A percentile compares a stretch with the other conserved stretches of the same genome.
These are phyloP conservation scores for Siphlonurus alternatus DNA, from an alignment of 2,888 invertebrate species.

Conservation along the genomic window DNA sequence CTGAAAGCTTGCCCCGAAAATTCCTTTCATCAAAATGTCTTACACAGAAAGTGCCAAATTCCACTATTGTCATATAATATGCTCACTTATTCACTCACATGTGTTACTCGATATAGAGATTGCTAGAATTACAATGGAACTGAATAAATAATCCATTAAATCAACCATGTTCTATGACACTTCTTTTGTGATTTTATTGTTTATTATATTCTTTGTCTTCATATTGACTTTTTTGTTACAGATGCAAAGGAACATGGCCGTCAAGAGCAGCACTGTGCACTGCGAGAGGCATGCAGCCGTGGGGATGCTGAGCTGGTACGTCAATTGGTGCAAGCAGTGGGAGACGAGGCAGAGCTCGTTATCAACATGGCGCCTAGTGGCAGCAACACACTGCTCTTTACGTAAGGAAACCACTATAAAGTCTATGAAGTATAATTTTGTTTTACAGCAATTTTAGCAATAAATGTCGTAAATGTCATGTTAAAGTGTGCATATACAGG, in stretches of 20 bases:
- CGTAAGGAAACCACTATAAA: conserved; percentile 36
- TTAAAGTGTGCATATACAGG: no score
- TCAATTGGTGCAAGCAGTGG: conserved; percentile 45
- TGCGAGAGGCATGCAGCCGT: conserved; percentile 59
- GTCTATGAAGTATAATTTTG: conserved; percentile 1
- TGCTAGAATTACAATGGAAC: no score
- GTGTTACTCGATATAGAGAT: neutral
- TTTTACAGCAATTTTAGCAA: neutral
- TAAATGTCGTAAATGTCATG: no score
- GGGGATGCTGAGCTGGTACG: conserved; percentile 51
- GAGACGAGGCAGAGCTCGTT: conserved; percentile 48
- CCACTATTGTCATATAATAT: neutral
- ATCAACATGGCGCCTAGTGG: conserved; percentile 79
- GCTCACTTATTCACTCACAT: neutral
- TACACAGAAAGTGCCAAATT: no score
- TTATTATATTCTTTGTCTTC: neutral
- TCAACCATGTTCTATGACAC: no score
- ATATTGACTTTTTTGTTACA: conserved; percentile 23
- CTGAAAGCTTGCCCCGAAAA: no score
- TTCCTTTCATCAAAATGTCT: no score
- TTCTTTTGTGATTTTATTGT: neutral
- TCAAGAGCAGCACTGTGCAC: conserved; percentile 51
- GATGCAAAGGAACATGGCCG: conserved; percentile 58
- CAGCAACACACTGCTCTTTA: conserved; percentile 70
- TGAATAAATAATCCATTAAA: no score